phyloP scores from a whole-genome alignment of 2,113 vertebrate genomes.

The Apteryx owenii region DNA sequence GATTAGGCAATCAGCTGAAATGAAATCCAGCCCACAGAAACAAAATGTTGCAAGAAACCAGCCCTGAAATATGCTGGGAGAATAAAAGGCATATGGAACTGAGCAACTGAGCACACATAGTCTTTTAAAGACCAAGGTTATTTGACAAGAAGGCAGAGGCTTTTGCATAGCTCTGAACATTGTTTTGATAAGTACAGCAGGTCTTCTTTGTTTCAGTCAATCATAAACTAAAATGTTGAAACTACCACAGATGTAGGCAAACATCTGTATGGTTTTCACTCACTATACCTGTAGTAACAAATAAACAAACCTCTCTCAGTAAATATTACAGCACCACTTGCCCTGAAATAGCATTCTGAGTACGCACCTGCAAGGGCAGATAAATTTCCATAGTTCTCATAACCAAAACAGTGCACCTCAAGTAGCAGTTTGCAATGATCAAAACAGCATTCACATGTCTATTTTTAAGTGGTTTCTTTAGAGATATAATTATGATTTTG shows the following conservation, averaged over 20 bases:
- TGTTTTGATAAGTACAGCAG: conserved; percentile 34
- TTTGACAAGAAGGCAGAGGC: conserved; percentile 30
- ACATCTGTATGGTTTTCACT: conserved; percentile 63
- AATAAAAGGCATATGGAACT: conserved; percentile 67
- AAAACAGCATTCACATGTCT: conserved; percentile 33
- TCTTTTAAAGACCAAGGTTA: conserved; percentile 56
- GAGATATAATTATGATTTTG: conserved; percentile 36
- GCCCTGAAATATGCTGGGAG: conserved; percentile 38
- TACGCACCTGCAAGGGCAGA: conserved; percentile 55
- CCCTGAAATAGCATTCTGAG: conserved; percentile 43
- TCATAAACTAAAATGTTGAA: conserved; percentile 31
- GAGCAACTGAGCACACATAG: neutral
- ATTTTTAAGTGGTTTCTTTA: conserved; percentile 52
- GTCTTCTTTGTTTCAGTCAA: conserved; percentile 14
- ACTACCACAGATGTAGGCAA: conserved; percentile 53
- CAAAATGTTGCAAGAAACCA: conserved; percentile 54
- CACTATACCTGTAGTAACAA: conserved; percentile 54
- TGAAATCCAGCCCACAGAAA: conserved; percentile 74
- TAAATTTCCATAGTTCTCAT: conserved; percentile 48
- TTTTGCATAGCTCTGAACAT: conserved; percentile 18
- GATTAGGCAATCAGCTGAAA: conserved; percentile 75
- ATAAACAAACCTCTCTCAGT: conserved; percentile 54
- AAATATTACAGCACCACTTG: conserved; percentile 45
- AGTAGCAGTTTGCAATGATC: conserved; percentile 56
- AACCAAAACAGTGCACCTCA: conserved; percentile 59